phyloP scores from a whole-genome alignment of 2,888 invertebrate species.

The Rhingia rostrata region DNA sequence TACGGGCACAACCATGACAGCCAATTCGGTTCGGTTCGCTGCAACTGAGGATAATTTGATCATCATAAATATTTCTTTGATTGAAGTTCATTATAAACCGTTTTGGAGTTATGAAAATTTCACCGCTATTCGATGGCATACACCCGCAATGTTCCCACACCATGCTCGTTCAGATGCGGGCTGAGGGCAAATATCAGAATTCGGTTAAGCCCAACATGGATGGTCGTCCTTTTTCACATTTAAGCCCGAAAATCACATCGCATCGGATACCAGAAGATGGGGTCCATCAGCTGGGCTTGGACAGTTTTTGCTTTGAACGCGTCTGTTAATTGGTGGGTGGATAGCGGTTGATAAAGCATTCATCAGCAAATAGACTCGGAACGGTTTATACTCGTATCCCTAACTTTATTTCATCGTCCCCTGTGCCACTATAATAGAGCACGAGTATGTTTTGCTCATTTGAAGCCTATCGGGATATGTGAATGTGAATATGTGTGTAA shows the following conservation, averaged over 20 bases:
- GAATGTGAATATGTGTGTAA: constrained; percentile 10
- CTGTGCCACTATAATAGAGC: not conserved
- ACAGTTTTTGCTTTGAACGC: constrained; percentile 8
- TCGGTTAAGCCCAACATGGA: constrained; percentile 36
- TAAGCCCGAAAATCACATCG: constrained; percentile 53
- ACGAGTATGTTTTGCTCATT: not conserved
- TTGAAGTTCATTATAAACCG: constrained; percentile 66
- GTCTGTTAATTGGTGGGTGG: constrained; percentile 62
- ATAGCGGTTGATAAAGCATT: constrained; percentile 62
- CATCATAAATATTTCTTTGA: constrained; percentile 72
- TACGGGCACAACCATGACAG: constrained; percentile 12
- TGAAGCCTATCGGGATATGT: not conserved
- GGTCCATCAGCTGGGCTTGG: not conserved
- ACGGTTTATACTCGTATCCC: constrained; percentile 3
- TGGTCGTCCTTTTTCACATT: constrained; percentile 48
- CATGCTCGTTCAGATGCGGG: constrained; percentile 17
- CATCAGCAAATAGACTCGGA: constrained; percentile 54
- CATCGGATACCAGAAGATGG: not conserved
- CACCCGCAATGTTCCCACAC: not conserved
- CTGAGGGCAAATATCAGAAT: constrained; percentile 40
- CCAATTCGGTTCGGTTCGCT: not conserved
- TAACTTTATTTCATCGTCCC: not conserved
- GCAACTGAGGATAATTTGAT: constrained; percentile 55
- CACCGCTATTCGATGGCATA: constrained; percentile 20
- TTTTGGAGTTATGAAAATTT: constrained; percentile 58